Base-by-base conservation (phyloP, 2,888 invertebrate genomes). In the Nomada fucata region DNA sequence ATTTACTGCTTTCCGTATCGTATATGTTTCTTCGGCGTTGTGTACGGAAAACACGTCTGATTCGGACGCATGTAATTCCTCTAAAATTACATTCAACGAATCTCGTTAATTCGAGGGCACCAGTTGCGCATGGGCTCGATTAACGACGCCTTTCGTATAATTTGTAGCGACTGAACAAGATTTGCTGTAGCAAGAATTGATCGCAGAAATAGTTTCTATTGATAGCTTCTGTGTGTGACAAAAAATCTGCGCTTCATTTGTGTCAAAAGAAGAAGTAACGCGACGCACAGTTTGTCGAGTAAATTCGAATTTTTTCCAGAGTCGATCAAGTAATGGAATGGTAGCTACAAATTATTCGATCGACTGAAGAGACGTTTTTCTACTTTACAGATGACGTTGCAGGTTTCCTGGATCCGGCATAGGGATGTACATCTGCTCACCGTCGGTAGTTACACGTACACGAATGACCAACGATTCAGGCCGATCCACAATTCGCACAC, bases 361-460 rank as follows among this genome's bases (percentile, higher is more conserved):
- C 59, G 50, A 73, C 23, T 50, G 10, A 44, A 44, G 20, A 50
- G n/a, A 55, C 64, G 42, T 60, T 76, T 76, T 85, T 68, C 61
- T 70, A 80, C 69, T 90, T 94, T 94, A 81, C 94, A 95, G 96
- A 95, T 95, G 95, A 94, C 95, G 92, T 94, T 96, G 94, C 97
- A 98, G 96, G 98, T 98, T 89, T 98, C 98, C 53, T 98, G 98
- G 98, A 97, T 98, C 84, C 95, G 98, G 83, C 97, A 98, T 94
- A 95, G 97, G 89, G 98, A 98, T 94, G 97, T 98, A 82, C 98
- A 98, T 93, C 94, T 98, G 91, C 95, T 98, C 88, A 98, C 98
- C 0, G 97, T 98, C 75, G 98, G 98, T 47, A 95, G 97, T 67
- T 98, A 98, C 94, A 98, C 98, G 18, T 98, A 98, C 94, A 98